phyloP scores from a whole-genome alignment of 2,888 invertebrate species.

The Theretra japonica region DNA sequence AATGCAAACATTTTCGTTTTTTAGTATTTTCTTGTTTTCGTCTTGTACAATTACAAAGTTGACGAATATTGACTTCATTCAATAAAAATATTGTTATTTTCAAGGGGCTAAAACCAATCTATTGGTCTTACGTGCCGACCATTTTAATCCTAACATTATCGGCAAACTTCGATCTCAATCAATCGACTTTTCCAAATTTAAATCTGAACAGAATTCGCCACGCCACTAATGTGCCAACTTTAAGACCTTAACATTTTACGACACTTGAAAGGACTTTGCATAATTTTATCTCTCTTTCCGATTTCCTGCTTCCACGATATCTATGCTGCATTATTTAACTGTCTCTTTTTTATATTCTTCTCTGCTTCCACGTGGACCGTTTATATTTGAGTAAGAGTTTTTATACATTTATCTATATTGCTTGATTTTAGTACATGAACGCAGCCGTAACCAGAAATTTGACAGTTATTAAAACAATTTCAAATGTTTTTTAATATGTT shows the following conservation, averaged over 20 bases:
- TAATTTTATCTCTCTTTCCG: conserved; percentile 15
- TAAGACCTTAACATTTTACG: conserved; percentile 1
- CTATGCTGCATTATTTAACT: conserved; percentile 2
- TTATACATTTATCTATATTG: conserved; percentile 14
- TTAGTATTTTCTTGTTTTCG: too few species aligned
- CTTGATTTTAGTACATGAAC: not conserved
- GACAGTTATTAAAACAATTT: not conserved
- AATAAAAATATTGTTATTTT: too few species aligned
- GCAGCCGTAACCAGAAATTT: not conserved
- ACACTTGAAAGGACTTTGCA: not conserved
- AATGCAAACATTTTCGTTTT: too few species aligned
- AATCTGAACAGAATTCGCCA: not conserved
- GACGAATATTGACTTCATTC: too few species aligned
- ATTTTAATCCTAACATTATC: not conserved
- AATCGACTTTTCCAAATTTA: not conserved
- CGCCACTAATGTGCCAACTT: not conserved
- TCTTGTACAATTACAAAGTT: too few species aligned
- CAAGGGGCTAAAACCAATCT: too few species aligned
- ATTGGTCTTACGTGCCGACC: too few species aligned
- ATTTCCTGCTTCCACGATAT: conserved; percentile 7
- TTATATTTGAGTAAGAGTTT: conserved; percentile 28
- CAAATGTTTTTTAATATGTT: not conserved
- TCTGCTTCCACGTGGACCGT: conserved; percentile 29
- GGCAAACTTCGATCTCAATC: not conserved
- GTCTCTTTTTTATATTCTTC: conserved; percentile 21